Conservation (phyloP, 2,113 vertebrate species). For the Platichthys stellatus region DNA sequence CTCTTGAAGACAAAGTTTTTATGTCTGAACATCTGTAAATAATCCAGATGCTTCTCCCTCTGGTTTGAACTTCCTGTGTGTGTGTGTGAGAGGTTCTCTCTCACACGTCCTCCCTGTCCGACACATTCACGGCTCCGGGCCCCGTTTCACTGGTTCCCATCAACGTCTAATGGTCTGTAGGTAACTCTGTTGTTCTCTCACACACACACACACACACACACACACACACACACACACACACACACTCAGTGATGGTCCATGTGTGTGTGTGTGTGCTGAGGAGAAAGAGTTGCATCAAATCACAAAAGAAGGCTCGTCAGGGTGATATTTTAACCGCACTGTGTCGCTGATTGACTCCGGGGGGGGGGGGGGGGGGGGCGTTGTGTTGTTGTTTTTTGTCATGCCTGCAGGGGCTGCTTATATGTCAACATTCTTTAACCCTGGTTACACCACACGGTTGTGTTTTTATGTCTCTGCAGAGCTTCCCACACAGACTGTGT, state of each 20-base stretch:
- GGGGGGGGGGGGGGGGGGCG: no score
- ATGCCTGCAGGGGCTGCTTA: not conserved
- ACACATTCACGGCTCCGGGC: conserved; percentile 72
- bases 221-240: conserved; percentile 7
- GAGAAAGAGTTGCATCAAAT: no score
- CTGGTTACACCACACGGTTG: not conserved
- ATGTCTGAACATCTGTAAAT: no score
- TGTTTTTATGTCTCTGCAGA: not conserved
- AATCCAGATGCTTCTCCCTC: not conserved
- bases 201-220: conserved; percentile 4
- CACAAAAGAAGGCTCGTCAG: no score
- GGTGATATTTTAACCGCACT: no score
- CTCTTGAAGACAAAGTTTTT: no score
- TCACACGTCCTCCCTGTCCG: not conserved
- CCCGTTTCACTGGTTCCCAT: conserved; percentile 76
- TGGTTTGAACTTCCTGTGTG: no score
- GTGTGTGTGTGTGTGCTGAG: no score
- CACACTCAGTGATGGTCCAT: no score
- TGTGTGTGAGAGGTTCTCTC: not conserved
- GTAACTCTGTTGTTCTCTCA: conserved; percentile 74
- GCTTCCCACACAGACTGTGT: no score
- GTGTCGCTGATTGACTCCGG: no score
- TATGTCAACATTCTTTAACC: not conserved
- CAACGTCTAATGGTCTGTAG: conserved; percentile 76
- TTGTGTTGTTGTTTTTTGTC: no score